Evolutionary conservation across 2,797 vertebrate species (phyloP).

Genomic region (Garrulus glandarius): DNA sequence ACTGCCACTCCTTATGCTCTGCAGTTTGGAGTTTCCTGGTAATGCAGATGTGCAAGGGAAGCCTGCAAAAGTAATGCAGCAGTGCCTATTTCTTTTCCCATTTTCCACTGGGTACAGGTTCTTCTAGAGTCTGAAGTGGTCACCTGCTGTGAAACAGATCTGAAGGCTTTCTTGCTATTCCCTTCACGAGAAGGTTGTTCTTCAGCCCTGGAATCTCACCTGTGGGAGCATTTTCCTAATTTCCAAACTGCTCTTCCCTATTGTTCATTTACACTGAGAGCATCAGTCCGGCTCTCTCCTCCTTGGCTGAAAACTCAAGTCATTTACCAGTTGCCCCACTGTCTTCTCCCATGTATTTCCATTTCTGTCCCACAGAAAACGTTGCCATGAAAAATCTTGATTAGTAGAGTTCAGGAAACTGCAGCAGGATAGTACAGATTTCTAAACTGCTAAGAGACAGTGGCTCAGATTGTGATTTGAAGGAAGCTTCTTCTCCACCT

Average conservation of each 20-base stretch:
- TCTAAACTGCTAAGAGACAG: background rate
- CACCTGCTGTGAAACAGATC: background rate
- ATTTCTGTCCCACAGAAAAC: background rate
- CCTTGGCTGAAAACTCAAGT: background rate
- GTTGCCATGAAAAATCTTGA: background rate
- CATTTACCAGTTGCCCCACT: background rate
- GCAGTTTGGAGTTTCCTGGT: background rate
- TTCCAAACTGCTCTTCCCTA: background rate
- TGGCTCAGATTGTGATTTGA: slow-evolving; percentile 1
- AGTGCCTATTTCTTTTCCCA: background rate
- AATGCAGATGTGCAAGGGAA: background rate
- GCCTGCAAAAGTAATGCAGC: background rate
- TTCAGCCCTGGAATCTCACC: background rate
- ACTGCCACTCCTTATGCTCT: background rate
- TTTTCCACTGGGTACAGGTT: background rate
- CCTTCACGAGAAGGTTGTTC: background rate
- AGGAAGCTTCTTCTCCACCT: background rate
- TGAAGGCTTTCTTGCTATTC: background rate
- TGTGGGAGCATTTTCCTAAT: background rate
- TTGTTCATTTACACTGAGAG: background rate
- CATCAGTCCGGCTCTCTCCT: background rate
- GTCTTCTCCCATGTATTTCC: background rate
- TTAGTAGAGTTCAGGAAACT: background rate
- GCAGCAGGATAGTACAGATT: background rate
- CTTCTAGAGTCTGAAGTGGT: background rate